Evolutionary conservation across 2,113 vertebrate species (phyloP), one percentile per base, ranked within the genome.

Genomic region (Desmodus rotundus): DNA sequence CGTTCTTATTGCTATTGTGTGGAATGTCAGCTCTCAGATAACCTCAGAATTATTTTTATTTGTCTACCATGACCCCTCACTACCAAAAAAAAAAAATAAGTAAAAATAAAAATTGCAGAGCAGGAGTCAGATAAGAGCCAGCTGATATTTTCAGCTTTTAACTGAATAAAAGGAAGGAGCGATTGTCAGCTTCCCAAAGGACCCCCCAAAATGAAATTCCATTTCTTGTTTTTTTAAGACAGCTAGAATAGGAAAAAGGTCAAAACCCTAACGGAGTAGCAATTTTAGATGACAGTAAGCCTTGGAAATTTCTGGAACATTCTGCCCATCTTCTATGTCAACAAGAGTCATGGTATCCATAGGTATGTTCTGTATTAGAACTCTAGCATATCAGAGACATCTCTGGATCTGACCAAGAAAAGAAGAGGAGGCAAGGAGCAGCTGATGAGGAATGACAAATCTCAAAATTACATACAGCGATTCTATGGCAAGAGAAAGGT

Each of bases 1-100:
- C 85, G 83, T 97, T 98, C 98, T 97, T 97, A 98, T 95, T 95
- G 97, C 98, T 88, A 98, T 98, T 98, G 98, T 98, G 97, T 94
- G 95, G 88, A 95, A 98, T 97, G 98, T 97, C 95, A 97, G 89
- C 94, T 96, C 95, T 92, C 96, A 98, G 98, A 98, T 98, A 98
- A 98, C 98, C 96, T 89, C 13, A 90, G 97, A 97, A 98, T 97
- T 98, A 98, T 95, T 98, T 98, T 98, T 98, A 88, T 97, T 98
- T 98, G 92, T 97, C 91, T 87, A 87, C 97, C 78, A 36, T 97
- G 97, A 97, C 94, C 97, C 97, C 85, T n/a, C 73, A 94, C 96
- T 87, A 56, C 70, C 50, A 94, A 96, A 98, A 97, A 67, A 74
- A 91, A 94, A 96, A 98, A 97, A 67, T 72, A 91, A 50, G 45